These are phyloP conservation scores for Corbicula japonica DNA, from an alignment of 2,888 invertebrate genomes.

Conservation along the genomic window DNA sequence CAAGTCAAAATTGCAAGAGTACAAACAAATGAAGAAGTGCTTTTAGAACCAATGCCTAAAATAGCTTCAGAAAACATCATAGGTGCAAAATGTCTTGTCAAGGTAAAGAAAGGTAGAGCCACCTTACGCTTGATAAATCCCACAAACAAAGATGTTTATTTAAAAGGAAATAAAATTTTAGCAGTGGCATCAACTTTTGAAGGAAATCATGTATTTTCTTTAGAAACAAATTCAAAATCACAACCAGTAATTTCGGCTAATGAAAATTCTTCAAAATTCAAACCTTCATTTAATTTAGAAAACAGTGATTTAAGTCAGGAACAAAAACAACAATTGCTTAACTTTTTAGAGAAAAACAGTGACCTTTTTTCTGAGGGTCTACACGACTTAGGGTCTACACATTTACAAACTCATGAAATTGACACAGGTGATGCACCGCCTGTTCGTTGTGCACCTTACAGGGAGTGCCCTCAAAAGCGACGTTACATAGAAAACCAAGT, in stretches of 20 bases:
- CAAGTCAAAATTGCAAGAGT: constrained; percentile 31
- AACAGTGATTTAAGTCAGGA: constrained; percentile 33
- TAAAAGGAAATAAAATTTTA: constrained; percentile 43
- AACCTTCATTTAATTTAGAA: constrained; percentile 7
- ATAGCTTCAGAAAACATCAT: constrained; percentile 31
- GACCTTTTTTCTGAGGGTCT: constrained; percentile 52
- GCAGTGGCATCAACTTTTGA: constrained; percentile 23
- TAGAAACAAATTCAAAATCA: background rate
- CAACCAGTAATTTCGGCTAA: background rate
- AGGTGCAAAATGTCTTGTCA: constrained; percentile 50
- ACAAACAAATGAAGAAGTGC: constrained; percentile 12
- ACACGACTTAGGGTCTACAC: constrained; percentile 49
- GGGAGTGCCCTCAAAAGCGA: constrained; percentile 43
- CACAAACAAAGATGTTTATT: constrained; percentile 22
- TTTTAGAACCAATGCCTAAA: constrained; percentile 28
- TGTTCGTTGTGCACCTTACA: constrained; percentile 40
- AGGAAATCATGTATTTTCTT: background rate
- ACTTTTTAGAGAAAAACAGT: constrained; percentile 36
- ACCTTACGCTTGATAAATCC: constrained; percentile 36
- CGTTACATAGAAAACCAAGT: constrained; percentile 27
- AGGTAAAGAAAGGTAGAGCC: constrained; percentile 33
- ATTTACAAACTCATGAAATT: constrained; percentile 35
- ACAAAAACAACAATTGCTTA: constrained; percentile 28
- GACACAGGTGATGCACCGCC: constrained; percentile 51
- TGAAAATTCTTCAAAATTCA: background rate